These are phyloP conservation scores for Rhingia campestris DNA, from an alignment of 2,888 invertebrate species.

Conservation along the genomic window DNA sequence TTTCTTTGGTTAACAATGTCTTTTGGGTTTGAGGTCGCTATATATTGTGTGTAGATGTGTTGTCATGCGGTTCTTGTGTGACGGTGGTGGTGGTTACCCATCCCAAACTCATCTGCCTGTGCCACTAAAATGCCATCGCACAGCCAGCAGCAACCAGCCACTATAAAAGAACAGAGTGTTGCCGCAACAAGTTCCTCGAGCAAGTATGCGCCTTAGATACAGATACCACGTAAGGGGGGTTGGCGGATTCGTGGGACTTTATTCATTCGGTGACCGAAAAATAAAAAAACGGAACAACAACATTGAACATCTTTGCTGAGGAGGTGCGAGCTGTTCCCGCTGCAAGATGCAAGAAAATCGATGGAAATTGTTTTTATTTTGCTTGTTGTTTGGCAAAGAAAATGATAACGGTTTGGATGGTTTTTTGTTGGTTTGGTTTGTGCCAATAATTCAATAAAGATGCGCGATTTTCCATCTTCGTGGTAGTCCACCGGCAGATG, in stretches of 20 bases:
- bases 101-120: slow-evolving; percentile 59
- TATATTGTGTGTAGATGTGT: not conserved
- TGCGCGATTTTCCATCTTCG: slow-evolving; percentile 49
- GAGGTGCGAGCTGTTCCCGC: slow-evolving; percentile 37
- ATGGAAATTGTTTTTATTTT: slow-evolving; percentile 20
- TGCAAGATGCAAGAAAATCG: slow-evolving; percentile 41
- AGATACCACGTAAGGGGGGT: slow-evolving; percentile 11
- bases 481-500: slow-evolving; percentile 2
- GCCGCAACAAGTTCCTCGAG: slow-evolving; percentile 58
- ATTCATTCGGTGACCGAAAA: slow-evolving; percentile 52
- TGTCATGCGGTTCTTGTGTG: slow-evolving; percentile 5
- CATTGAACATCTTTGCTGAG: slow-evolving; percentile 33
- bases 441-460: slow-evolving; percentile 71
- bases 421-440: slow-evolving; percentile 50
- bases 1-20: slow-evolving; percentile 61
- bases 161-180: slow-evolving; percentile 55
- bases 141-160: slow-evolving; percentile 22
- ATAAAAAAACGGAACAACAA: not conserved
- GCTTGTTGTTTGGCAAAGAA: slow-evolving; percentile 26
- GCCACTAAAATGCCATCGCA: slow-evolving; percentile 45
- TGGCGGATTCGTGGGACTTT: slow-evolving; percentile 60
- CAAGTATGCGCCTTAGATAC: slow-evolving; percentile 46
- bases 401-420: slow-evolving; percentile 65
- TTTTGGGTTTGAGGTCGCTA: slow-evolving; percentile 51
- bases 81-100: slow-evolving; percentile 55